Percentiles rank a stretch among this genome's conserved stretches.
Evolutionary conservation across 2,888 invertebrate genomes (phyloP).

Genomic region (Pristionchus fissidentatus): DNA sequence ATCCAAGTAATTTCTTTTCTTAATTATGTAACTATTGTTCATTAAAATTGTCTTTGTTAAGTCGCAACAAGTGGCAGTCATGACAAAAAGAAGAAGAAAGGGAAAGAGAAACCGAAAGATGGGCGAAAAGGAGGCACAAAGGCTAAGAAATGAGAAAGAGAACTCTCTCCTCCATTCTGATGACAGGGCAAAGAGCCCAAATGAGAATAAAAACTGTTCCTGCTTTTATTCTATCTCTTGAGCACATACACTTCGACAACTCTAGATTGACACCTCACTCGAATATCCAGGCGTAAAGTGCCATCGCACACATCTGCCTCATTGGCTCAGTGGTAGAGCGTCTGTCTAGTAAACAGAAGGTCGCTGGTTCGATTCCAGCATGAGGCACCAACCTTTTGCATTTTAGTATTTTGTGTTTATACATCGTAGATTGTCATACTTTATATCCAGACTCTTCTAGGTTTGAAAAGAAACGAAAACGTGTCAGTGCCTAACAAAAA

Average conservation of each 20-base stretch:
- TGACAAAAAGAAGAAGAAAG: background rate
- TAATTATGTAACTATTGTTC: background rate
- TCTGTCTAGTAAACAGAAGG: conserved; percentile 74
- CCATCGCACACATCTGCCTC: conserved; percentile 58
- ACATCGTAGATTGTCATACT: too few relatives aligned
- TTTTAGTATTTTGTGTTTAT: too few relatives aligned
- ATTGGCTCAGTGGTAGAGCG: conserved; percentile 73
- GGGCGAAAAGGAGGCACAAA: background rate
- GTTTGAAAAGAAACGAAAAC: background rate
- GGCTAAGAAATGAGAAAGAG: background rate
- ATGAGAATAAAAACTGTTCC: conserved; percentile 8
- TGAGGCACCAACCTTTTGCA: too few relatives aligned
- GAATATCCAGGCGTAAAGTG: too few relatives aligned
- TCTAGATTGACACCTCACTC: too few relatives aligned
- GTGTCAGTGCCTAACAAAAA: background rate
- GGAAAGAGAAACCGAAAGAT: background rate
- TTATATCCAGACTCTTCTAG: background rate
- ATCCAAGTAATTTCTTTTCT: background rate
- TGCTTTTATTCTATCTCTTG: background rate
- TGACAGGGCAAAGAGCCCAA: background rate
- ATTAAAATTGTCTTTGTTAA: background rate
- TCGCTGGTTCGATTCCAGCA: conserved; percentile 72
- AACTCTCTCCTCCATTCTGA: conserved; percentile 21
- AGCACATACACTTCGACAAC: too few relatives aligned
- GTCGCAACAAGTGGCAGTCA: background rate